Evolutionary conservation across 2,113 vertebrate genomes (phyloP).

Genomic region (Lepisosteus osseus): DNA sequence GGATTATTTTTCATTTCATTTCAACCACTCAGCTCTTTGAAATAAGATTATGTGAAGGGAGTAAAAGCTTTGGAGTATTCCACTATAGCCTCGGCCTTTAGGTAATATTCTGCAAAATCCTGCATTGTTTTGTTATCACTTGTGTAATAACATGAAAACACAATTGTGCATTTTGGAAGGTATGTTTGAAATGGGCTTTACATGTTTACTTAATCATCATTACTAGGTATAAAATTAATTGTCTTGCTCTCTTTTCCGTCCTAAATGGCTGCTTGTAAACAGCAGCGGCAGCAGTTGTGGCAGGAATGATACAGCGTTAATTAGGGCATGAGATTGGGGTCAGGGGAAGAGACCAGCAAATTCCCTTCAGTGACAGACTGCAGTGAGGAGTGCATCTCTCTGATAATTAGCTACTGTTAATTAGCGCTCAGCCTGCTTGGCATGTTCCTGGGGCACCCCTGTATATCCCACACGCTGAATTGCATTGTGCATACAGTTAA

Average conservation of each 20-base stretch:
- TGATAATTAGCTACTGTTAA: slow-evolving; percentile 66
- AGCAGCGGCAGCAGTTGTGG: background rate
- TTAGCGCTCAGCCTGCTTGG: slow-evolving; percentile 55
- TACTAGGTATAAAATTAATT: background rate
- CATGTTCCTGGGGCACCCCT: slow-evolving; percentile 45
- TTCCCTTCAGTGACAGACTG: slow-evolving; percentile 49
- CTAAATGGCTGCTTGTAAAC: slow-evolving; percentile 9
- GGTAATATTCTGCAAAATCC: no score
- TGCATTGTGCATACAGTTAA: slow-evolving; percentile 2
- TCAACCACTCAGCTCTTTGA: no score
- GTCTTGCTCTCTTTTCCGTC: background rate
- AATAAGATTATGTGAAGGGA: no score
- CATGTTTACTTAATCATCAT: background rate
- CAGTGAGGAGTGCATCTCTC: slow-evolving; percentile 60
- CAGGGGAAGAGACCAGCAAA: slow-evolving; percentile 44
- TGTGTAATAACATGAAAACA: no score
- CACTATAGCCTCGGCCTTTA: no score
- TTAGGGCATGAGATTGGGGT: slow-evolving; percentile 29
- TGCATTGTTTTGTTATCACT: no score
- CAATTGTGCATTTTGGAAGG: no score
- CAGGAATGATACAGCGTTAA: slow-evolving; percentile 16
- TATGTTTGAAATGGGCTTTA: no score
- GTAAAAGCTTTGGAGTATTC: no score
- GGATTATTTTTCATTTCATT: no score
- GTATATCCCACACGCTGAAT: slow-evolving; percentile 11